Evolutionary conservation across 2,797 vertebrate genomes (phyloP), one percentile per base, ranked within the genome.

Genomic region (Coreius guichenoti): DNA sequence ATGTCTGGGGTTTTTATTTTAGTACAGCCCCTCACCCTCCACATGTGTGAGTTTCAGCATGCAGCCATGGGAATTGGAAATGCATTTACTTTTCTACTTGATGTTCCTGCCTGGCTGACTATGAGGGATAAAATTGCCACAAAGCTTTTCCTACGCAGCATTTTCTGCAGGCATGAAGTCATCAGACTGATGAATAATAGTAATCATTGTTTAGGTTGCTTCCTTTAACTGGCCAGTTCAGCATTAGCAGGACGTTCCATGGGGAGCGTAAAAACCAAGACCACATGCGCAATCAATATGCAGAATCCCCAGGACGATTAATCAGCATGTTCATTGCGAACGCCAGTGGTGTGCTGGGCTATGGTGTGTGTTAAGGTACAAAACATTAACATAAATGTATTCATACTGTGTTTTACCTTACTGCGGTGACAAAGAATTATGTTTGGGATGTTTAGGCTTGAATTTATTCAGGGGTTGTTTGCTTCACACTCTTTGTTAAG

Each of bases 21-120:
- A 87, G 81, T n/a, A 19, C 58, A 63, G 51, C 36, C 31, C n/a
- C 86, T 61, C 29, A 76, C 68, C 65, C 54, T 56, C 68, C 78
- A 36, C 75, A 68, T 78, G 56, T 88, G 82, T 83, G 67, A 58
- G 49, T 76, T 78, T 51, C 26, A 43, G n/a, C 26, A 39, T 61
- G 78, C 43, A 80, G 84, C 39, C 31, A 49, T 89, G 83, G 83
- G 90, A 89, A 92, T 90, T 90, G 91, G 88, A 91, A 88, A 83
- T 68, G 65, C 54, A 92, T 92, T 92, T 85, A 88, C 91, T 91
- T 91, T 92, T 91, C 90, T 29, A 82, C 89, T 89, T 90, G 74
- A 89, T 87, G 85, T 92, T 90, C 74, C 89, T 82, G 61, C 75
- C 54, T 87, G 88, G 80, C 86, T 89, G 92, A 90, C 87, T 72